These are phyloP conservation scores for Drosophila lowei DNA, from an alignment of 1,140 invertebrate species.

Conservation along the genomic window DNA sequence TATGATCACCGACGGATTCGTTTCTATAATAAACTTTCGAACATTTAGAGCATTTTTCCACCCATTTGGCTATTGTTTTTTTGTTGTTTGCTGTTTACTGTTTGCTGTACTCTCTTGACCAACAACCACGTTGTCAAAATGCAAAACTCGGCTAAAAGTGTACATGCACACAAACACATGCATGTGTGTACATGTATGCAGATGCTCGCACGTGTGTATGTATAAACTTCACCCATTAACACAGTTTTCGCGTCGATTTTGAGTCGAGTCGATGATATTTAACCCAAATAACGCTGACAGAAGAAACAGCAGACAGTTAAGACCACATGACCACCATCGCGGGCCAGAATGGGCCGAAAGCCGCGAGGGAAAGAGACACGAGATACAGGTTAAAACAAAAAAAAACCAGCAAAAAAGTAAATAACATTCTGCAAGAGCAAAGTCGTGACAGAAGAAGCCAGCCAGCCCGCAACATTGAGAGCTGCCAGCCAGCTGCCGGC, in stretches of 20 bases:
- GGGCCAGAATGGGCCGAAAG: constrained; percentile 21
- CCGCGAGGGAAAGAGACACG: constrained; percentile 8
- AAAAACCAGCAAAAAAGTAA: constrained; percentile 1
- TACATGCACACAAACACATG: constrained; percentile 5
- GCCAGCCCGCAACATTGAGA: background rate
- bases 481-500: no score
- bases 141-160: constrained; percentile 36
- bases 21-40: no score
- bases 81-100: no score
- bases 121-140: no score
- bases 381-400: background rate
- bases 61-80: no score
- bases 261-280: constrained; percentile 51
- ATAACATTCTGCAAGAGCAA: background rate
- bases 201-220: background rate
- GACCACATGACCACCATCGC: background rate
- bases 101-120: no score
- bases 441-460: constrained; percentile 30
- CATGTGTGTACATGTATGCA: background rate
- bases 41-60: no score
- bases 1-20: no score
- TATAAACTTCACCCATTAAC: constrained; percentile 77
- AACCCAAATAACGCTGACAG: constrained; percentile 58
- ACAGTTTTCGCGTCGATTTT: constrained; percentile 54
- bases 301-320: constrained; percentile 22